Evolutionary conservation across 2,888 invertebrate genomes (phyloP).

Genomic region (Himalopsyche japonica): DNA sequence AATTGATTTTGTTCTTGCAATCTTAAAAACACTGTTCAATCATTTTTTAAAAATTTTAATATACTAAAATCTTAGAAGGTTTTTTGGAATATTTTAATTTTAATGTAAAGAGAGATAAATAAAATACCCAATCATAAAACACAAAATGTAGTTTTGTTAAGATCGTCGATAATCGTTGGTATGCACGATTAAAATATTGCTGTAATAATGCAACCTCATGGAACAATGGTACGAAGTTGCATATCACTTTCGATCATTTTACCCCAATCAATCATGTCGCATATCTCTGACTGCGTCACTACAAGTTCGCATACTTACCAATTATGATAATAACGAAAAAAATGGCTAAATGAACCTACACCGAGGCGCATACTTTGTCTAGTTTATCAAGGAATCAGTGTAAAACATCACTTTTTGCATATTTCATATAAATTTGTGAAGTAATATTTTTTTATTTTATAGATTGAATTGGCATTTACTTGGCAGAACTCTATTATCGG

Average conservation of each 20-base stretch:
- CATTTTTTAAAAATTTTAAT: no score
- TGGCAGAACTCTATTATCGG: no score
- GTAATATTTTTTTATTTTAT: no score
- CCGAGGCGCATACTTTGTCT: not conserved
- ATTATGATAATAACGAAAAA: not conserved
- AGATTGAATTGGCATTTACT: no score
- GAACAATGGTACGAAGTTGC: not conserved
- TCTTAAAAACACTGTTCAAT: no score
- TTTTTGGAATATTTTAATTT: no score
- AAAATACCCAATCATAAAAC: no score
- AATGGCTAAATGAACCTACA: not conserved
- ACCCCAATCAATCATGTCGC: not conserved
- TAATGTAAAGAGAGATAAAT: no score
- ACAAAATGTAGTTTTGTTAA: not conserved
- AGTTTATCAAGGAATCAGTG: not conserved
- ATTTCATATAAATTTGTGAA: no score
- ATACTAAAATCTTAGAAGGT: no score
- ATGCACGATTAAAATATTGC: not conserved
- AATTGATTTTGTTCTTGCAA: no score
- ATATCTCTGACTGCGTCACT: not conserved
- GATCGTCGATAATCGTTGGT: not conserved
- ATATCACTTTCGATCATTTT: not conserved
- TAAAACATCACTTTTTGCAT: no score
- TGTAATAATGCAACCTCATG: not conserved
- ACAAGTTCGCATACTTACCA: not conserved